A percentile compares a stretch with the other conserved stretches of the same genome.
These are phyloP conservation scores for Psylliodes chrysocephalus DNA, from an alignment of 2,888 invertebrate genomes.

Conservation along the genomic window DNA sequence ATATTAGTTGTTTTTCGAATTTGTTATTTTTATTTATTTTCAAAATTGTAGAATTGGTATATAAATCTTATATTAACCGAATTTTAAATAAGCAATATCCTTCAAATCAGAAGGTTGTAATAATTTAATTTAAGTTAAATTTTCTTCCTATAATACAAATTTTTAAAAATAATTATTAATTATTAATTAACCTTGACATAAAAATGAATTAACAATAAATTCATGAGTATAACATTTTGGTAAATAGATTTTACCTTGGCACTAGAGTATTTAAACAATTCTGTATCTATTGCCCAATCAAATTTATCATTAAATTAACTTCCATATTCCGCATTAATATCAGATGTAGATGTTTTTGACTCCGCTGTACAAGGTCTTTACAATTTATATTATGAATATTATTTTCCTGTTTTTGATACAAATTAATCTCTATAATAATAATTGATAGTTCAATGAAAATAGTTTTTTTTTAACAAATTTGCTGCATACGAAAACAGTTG, in stretches of 20 bases:
- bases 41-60: no score
- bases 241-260: slow-evolving; percentile 9
- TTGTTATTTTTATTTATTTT: no score
- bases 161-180: no score
- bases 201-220: slow-evolving; percentile 3
- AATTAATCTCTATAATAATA: not conserved
- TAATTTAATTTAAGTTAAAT: no score
- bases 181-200: slow-evolving; percentile 8
- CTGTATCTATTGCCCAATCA: not conserved
- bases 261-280: slow-evolving; percentile 1
- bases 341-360: not conserved
- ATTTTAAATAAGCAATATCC: no score
- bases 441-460: not conserved
- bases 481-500: not conserved
- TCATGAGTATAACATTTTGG: slow-evolving; percentile 6
- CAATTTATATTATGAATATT: not conserved
- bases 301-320: not conserved
- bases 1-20: no score
- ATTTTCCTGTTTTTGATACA: slow-evolving; percentile 1
- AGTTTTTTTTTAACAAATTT: not conserved
- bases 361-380: slow-evolving; percentile 1
- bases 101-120: no score
- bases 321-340: slow-evolving; percentile 11
- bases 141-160: no score
- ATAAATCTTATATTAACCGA: no score